Conservation (phyloP, 2,888 invertebrate genomes). For the Scrobipalpa atriplicella region DNA sequence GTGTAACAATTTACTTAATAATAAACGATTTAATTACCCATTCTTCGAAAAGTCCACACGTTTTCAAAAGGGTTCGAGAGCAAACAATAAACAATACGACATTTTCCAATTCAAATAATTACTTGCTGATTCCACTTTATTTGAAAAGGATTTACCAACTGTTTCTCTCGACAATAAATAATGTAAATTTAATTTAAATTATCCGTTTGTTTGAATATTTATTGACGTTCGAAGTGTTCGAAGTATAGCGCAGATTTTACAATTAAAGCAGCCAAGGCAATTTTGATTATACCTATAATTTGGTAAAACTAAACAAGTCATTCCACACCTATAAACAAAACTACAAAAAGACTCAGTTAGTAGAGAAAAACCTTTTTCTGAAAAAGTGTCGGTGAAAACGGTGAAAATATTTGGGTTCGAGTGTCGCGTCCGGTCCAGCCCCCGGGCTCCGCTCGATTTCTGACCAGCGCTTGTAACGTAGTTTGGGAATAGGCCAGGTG, state of each 20-base stretch:
- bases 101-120: constrained; percentile 18
- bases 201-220: constrained; percentile 8
- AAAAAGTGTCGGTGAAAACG: constrained; percentile 1
- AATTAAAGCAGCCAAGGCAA: too few species aligned
- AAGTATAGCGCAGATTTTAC: not conserved
- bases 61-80: constrained; percentile 8
- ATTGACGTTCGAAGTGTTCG: not conserved
- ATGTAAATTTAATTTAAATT: constrained; percentile 16
- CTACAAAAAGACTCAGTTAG: constrained; percentile 9
- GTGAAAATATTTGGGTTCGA: constrained; percentile 4
- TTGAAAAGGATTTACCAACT: constrained; percentile 15
- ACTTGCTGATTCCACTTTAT: constrained; percentile 17
- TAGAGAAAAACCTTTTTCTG: constrained; percentile 5
- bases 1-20: not conserved
- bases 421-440: not conserved
- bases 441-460: not conserved
- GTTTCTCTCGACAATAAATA: constrained; percentile 18
- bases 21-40: not conserved
- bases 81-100: not conserved
- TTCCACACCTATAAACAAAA: not conserved
- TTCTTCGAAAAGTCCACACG: not conserved
- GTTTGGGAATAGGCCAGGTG: constrained; percentile 15
- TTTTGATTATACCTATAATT: not conserved
- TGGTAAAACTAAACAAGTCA: not conserved
- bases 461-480: not conserved